Conservation (phyloP, 2,797 vertebrate species). For the Parambassis ranga region DNA sequence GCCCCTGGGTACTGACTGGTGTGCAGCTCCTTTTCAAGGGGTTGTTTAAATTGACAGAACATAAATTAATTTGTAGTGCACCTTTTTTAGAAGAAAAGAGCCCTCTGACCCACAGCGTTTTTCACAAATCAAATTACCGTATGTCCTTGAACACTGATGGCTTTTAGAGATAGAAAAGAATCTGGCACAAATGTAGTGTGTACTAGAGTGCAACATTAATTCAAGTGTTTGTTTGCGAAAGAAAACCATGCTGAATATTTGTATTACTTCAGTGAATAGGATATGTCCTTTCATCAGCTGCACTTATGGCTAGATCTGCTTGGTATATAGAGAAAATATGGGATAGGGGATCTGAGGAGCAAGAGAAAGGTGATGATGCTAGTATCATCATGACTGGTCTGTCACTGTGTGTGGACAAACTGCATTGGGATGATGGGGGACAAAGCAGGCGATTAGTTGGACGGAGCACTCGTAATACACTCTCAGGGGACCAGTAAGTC, state of each 20-base stretch:
- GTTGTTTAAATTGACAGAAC: conserved; percentile 3
- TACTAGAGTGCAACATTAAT: background rate
- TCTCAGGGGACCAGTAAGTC: conserved; percentile 70
- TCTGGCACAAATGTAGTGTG: conserved; percentile 5
- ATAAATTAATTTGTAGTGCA: conserved; percentile 4
- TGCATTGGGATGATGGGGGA: conserved; percentile 61
- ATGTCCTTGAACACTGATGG: conserved; percentile 46
- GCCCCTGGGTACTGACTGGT: background rate
- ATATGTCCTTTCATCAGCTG: conserved; percentile 23
- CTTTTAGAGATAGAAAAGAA: conserved; percentile 19
- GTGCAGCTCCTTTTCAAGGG: background rate
- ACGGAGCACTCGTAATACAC: conserved; percentile 70
- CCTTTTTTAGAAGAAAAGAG: conserved; percentile 37
- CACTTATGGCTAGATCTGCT: background rate
- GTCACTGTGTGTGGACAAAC: conserved; percentile 67
- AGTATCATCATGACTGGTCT: conserved; percentile 36
- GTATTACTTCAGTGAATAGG: conserved; percentile 6
- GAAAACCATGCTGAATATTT: conserved; percentile 2
- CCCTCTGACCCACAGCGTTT: conserved; percentile 37
- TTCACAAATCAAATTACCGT: conserved; percentile 47
- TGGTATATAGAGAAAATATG: conserved; percentile 5
- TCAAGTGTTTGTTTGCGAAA: background rate
- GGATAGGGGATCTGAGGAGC: background rate
- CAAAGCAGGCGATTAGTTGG: conserved; percentile 75
- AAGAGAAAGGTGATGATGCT: conserved; percentile 13